Evolutionary conservation across 2,888 invertebrate genomes (phyloP).

Genomic region (Oligia fasciuncula): DNA sequence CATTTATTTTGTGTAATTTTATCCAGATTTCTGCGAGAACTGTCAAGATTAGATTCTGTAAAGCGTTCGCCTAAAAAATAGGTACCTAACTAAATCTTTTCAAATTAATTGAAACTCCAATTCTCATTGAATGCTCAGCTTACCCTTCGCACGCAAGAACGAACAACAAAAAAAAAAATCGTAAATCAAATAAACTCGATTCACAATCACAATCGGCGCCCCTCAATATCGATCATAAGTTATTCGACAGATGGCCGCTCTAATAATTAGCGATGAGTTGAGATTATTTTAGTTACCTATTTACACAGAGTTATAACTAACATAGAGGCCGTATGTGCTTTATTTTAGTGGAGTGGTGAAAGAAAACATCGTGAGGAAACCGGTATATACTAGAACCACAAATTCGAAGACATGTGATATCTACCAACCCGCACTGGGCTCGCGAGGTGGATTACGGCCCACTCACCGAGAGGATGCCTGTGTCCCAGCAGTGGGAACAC

Average conservation of each 20-base stretch:
- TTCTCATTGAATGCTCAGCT: constrained; percentile 24
- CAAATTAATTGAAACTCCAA: constrained; percentile 8
- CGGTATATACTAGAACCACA: not conserved
- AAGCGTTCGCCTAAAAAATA: not conserved
- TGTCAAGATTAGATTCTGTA: not conserved
- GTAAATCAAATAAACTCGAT: constrained; percentile 59
- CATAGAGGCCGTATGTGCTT: not conserved
- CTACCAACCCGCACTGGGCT: not conserved
- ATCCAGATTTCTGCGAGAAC: not conserved
- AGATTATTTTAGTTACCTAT: constrained; percentile 43
- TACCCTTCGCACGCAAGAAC: constrained; percentile 40
- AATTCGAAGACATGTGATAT: not conserved
- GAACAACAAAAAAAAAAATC: constrained; percentile 50
- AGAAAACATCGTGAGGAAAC: not conserved
- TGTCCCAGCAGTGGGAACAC: not conserved
- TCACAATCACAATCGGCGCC: constrained; percentile 60
- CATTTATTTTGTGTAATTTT: not conserved
- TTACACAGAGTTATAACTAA: constrained; percentile 31
- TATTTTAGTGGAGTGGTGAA: not conserved
- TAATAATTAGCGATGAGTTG: constrained; percentile 61
- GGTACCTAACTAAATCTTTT: not conserved
- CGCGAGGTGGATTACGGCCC: not conserved
- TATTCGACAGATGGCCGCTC: constrained; percentile 82
- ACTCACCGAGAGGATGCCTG: not conserved
- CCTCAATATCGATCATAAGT: constrained; percentile 74